Conservation (phyloP, 2,113 vertebrate species). For the Pterocles orientalis region DNA sequence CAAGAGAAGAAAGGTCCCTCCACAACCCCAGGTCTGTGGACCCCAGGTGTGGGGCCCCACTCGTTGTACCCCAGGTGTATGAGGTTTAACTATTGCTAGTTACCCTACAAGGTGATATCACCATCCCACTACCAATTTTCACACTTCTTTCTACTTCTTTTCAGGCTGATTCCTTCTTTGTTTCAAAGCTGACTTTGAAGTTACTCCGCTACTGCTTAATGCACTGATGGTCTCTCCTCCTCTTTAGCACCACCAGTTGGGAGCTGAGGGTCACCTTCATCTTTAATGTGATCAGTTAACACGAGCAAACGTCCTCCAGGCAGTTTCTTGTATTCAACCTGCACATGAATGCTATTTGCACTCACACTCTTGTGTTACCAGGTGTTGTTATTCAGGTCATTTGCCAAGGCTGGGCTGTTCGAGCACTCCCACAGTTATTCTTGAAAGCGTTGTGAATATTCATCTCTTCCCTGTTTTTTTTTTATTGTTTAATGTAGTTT, state of each 20-base stretch:
- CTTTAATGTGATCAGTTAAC: background rate
- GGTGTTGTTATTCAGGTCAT: background rate
- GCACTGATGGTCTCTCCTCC: background rate
- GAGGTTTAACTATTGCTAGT: background rate
- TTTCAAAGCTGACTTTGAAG: background rate
- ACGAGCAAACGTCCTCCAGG: background rate
- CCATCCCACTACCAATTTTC: background rate
- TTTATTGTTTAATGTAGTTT: background rate
- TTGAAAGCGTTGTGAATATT: background rate
- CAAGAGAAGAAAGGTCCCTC: background rate
- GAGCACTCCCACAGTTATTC: background rate
- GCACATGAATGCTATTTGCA: background rate
- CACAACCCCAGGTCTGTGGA: accelerated
- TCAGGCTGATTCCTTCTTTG: background rate
- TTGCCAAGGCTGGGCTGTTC: background rate
- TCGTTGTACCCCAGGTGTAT: background rate
- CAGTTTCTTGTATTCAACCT: background rate
- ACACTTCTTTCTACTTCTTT: background rate
- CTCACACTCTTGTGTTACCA: background rate
- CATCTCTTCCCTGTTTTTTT: background rate
- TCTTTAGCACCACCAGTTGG: background rate
- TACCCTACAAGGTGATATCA: background rate
- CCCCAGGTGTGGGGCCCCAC: background rate
- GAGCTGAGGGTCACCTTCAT: background rate
- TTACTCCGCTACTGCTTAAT: background rate